A percentile compares a stretch with the other conserved stretches of the same genome.
Conservation (phyloP, 1,140 invertebrate species). For the Coboldia fuscipes region DNA sequence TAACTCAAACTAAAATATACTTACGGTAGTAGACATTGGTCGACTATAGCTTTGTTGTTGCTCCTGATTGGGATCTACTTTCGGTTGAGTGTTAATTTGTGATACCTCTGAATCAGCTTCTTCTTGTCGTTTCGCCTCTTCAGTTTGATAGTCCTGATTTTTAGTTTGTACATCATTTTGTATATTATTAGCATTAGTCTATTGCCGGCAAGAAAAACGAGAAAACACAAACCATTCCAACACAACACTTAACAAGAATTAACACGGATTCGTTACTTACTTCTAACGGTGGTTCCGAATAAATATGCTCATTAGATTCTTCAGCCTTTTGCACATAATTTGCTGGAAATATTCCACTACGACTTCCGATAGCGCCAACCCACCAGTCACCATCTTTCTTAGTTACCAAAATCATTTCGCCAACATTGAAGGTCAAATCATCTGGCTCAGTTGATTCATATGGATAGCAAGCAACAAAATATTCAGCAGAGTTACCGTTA, state of each 20-base stretch:
- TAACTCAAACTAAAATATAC: no score
- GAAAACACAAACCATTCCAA: no score
- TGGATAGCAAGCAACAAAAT: conserved; percentile 66
- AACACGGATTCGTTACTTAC: no score
- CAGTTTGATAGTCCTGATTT: conserved; percentile 1
- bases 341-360: conserved; percentile 84
- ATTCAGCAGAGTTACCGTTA: conserved; percentile 32
- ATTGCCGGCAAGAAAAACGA: no score
- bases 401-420: conserved; percentile 70
- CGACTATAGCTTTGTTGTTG: conserved; percentile 17
- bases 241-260: no score
- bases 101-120: conserved; percentile 21
- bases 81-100: conserved; percentile 21
- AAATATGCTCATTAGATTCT: not conserved
- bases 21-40: conserved; percentile 20
- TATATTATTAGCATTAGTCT: not conserved
- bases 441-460: conserved; percentile 74
- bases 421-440: conserved; percentile 78
- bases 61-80: conserved; percentile 9
- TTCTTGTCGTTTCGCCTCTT: conserved; percentile 17
- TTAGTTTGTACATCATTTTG: not conserved
- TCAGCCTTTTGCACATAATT: conserved; percentile 57
- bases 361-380: conserved; percentile 71
- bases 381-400: conserved; percentile 95
- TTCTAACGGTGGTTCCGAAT: no score